A percentile compares a stretch with the other conserved stretches of the same genome.
Evolutionary conservation across 2,888 invertebrate genomes (phyloP).

Genomic region (Eupithecia pulchellata): DNA sequence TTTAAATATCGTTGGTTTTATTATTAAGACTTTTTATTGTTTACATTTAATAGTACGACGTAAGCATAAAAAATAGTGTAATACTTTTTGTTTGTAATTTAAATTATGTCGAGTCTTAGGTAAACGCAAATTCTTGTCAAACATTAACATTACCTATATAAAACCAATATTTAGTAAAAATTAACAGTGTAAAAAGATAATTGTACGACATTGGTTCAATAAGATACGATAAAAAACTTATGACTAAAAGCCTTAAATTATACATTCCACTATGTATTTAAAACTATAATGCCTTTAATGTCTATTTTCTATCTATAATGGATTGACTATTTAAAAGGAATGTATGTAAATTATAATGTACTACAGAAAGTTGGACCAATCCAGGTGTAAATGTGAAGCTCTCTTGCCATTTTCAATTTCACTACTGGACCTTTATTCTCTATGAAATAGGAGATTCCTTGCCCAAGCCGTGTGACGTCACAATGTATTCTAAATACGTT

Average conservation of each 20-base stretch:
- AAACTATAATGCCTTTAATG: constrained; percentile 69
- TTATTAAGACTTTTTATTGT: not conserved
- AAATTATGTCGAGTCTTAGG: not conserved
- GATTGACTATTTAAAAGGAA: constrained; percentile 52
- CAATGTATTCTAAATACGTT: no score
- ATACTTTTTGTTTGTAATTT: not conserved
- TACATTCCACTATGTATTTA: constrained; percentile 83
- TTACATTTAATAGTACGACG: constrained; percentile 23
- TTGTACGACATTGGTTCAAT: not conserved
- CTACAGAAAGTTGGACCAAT: constrained; percentile 76
- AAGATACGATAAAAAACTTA: constrained; percentile 62
- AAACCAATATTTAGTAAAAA: not conserved
- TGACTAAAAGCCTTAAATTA: constrained; percentile 78
- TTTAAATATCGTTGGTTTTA: not conserved
- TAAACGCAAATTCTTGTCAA: not conserved
- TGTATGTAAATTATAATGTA: constrained; percentile 41
- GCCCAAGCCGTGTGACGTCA: no score
- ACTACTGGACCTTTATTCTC: no score
- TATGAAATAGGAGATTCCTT: no score
- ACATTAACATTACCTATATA: not conserved
- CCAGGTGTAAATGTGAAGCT: constrained; percentile 62
- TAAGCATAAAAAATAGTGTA: constrained; percentile 7
- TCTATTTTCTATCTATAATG: constrained; percentile 68
- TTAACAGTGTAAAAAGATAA: not conserved
- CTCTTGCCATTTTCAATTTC: constrained; percentile 57